Conservation (phyloP, 2,113 vertebrate species). For the Patagioenas fasciata region DNA sequence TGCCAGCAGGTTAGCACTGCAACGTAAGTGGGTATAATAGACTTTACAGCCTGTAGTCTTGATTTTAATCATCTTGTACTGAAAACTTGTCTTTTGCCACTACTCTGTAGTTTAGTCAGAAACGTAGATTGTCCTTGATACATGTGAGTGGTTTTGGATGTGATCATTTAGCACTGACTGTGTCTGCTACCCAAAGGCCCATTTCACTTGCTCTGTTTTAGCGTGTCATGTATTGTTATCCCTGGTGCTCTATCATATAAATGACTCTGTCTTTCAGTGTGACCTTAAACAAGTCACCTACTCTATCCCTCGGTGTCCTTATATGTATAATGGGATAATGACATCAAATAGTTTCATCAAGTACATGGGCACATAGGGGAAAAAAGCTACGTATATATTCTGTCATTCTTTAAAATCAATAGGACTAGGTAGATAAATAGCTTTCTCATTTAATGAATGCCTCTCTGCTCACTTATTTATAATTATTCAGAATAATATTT, state of each 20-base stretch:
- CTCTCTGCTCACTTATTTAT: background rate
- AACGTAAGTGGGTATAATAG: background rate
- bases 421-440: background rate
- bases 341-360: background rate
- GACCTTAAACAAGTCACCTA: background rate
- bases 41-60: background rate
- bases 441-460: background rate
- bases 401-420: background rate
- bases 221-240: background rate
- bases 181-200: background rate
- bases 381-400: background rate
- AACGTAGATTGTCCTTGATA: background rate
- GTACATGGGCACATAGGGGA: background rate
- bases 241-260: background rate
- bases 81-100: background rate
- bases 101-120: background rate
- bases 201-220: background rate
- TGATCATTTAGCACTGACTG: background rate
- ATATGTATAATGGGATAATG: background rate
- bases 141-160: background rate
- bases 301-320: background rate
- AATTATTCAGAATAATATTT: background rate
- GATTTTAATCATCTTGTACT: background rate
- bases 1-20: background rate
- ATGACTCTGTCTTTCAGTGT: background rate